These are phyloP conservation scores for Acomys russatus DNA, from an alignment of 2,797 vertebrate species.

Conservation along the genomic window DNA sequence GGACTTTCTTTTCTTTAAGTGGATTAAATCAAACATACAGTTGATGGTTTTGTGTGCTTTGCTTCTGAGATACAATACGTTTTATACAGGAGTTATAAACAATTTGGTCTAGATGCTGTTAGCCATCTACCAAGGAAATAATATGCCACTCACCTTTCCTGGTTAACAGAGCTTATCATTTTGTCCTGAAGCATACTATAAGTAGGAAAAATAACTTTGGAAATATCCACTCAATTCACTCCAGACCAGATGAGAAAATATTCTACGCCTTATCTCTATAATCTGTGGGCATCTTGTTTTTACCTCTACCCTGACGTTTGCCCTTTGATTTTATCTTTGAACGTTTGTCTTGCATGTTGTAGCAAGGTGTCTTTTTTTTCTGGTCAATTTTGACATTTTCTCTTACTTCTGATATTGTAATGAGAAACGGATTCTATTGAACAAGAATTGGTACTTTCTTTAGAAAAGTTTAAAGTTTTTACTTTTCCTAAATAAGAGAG, in stretches of 20 bases:
- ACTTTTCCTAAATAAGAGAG: background rate
- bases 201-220: constrained; percentile 75
- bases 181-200: constrained; percentile 66
- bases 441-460: constrained; percentile 58
- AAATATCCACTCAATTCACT: constrained; percentile 65
- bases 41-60: constrained; percentile 76
- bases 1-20: constrained; percentile 74
- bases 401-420: constrained; percentile 43
- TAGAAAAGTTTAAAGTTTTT: constrained; percentile 56
- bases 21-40: constrained; percentile 73
- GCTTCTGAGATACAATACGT: constrained; percentile 57
- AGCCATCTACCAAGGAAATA: constrained; percentile 74
- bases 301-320: constrained; percentile 63
- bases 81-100: constrained; percentile 67
- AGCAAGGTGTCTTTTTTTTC: constrained; percentile 69
- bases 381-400: constrained; percentile 60
- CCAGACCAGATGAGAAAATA: constrained; percentile 55
- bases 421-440: constrained; percentile 43
- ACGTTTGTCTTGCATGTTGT: constrained; percentile 67
- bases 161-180: constrained; percentile 74
- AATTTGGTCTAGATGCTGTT: constrained; percentile 57
- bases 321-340: constrained; percentile 67
- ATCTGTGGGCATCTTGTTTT: constrained; percentile 56
- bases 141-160: constrained; percentile 75
- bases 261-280: constrained; percentile 63